Evolutionary conservation across 2,888 invertebrate species (phyloP).

Genomic region (Phasia obesa): DNA sequence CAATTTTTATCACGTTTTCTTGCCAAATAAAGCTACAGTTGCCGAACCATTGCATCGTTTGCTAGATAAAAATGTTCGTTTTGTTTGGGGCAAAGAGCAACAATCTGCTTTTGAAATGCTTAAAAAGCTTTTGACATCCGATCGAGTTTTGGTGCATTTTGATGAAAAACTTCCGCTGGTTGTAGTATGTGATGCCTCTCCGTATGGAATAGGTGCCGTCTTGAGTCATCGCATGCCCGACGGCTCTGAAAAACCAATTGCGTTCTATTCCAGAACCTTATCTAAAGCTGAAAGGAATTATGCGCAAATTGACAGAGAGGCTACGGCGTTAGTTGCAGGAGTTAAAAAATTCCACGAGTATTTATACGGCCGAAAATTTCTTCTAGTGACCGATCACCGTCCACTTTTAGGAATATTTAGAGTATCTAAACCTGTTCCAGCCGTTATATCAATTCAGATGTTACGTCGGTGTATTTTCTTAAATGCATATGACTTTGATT

Average conservation of each 20-base stretch:
- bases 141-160: background rate
- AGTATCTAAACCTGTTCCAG: conserved; percentile 52
- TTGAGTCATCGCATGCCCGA: too few relatives aligned
- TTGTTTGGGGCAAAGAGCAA: background rate
- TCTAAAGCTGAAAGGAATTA: background rate
- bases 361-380: conserved; percentile 59
- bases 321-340: too few relatives aligned
- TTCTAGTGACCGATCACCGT: conserved; percentile 42
- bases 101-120: background rate
- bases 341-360: too few relatives aligned
- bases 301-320: conserved; percentile 44
- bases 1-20: conserved; percentile 22
- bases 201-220: too few relatives aligned
- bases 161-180: background rate
- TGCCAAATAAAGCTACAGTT: conserved; percentile 6
- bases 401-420: conserved; percentile 59
- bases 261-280: too few relatives aligned
- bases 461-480: conserved; percentile 35
- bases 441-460: too few relatives aligned
- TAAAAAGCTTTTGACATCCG: background rate
- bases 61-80: too few relatives aligned
- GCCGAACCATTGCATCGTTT: too few relatives aligned
- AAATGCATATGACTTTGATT: background rate
- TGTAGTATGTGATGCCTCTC: background rate
- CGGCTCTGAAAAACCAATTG: too few relatives aligned